A percentile compares a stretch with the other conserved stretches of the same genome.
Evolutionary conservation across 64 coral and sea anemone genomes (phyloP).

Genomic region (Porites australiensis): DNA sequence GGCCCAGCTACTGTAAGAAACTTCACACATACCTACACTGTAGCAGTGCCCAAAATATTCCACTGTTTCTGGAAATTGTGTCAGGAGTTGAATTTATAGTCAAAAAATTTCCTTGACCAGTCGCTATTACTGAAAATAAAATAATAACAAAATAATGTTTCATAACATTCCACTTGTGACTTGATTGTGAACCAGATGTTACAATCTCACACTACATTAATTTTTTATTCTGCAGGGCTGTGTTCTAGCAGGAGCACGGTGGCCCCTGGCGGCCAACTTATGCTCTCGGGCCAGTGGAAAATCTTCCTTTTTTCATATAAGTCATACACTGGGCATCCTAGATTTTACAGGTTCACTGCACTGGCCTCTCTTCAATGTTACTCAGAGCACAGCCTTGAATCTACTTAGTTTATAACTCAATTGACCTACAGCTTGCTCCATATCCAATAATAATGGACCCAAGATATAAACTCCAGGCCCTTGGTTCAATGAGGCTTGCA

Average conservation of each 20-base stretch:
- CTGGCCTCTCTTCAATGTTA: neutral
- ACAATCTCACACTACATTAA: too few species aligned
- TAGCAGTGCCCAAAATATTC: conserved; percentile 97
- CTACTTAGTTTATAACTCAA: neutral
- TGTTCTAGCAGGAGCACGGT: too few species aligned
- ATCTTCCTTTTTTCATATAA: too few species aligned
- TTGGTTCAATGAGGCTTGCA: conserved; percentile 79
- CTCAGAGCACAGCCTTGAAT: too few species aligned
- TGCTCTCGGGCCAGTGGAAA: too few species aligned
- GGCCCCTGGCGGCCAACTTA: too few species aligned
- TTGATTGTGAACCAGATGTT: too few species aligned
- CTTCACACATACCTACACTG: conserved; percentile 79
- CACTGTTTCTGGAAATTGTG: conserved; percentile 99
- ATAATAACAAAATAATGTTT: neutral
- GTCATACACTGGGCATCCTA: too few species aligned
- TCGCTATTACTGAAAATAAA: conserved; percentile 89
- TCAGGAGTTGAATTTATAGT: conserved; percentile 93
- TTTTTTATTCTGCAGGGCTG: too few species aligned
- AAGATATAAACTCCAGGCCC: conserved; percentile 76
- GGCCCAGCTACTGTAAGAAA: too few species aligned
- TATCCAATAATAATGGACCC: conserved; percentile 95
- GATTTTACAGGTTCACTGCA: too few species aligned
- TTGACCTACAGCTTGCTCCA: conserved; percentile 89
- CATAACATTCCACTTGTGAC: too few species aligned
- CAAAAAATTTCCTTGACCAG: conserved; percentile 95